These are phyloP conservation scores for Axinella damicornis DNA, from an alignment of 37 sponge, comb jelly and placozoan genomes.

Conservation along the genomic window DNA sequence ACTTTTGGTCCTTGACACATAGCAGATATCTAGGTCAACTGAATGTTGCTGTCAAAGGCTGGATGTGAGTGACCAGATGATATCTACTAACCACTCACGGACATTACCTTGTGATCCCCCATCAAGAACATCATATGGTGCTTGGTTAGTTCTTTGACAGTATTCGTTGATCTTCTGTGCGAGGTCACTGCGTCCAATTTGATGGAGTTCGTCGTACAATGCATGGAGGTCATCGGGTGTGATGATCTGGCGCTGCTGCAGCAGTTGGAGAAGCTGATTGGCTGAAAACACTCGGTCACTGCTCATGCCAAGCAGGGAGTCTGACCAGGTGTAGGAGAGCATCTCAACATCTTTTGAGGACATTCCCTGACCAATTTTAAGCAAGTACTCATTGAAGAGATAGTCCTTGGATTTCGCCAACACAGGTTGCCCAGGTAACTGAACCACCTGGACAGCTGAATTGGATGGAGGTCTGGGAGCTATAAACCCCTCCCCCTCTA, in stretches of 20 bases:
- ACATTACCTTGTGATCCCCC: no score
- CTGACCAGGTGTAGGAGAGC: conserved; percentile 25
- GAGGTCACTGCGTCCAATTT: conserved; percentile 59
- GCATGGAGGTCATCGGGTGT: conserved; percentile 25
- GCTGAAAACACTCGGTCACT: conserved; percentile 43
- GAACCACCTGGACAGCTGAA: neutral
- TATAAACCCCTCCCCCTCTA: neutral
- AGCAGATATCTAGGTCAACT: no score
- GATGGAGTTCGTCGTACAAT: conserved; percentile 25
- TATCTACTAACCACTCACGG: no score
- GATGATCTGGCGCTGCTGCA: conserved; percentile 48
- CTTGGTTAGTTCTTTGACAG: neutral
- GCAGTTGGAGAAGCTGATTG: conserved; percentile 49
- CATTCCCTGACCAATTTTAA: conserved; percentile 39
- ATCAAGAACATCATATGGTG: no score
- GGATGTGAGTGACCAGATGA: no score
- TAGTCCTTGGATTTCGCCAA: neutral
- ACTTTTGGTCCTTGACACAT: no score
- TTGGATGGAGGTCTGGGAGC: neutral
- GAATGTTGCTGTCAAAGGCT: no score
- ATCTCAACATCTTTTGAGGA: conserved; percentile 30
- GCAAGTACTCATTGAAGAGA: conserved; percentile 32
- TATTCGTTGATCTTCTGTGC: conserved; percentile 28
- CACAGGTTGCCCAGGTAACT: neutral
- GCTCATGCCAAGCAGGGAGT: neutral